Conservation (phyloP, 2,113 vertebrate genomes). For the Trinectes maculatus region DNA sequence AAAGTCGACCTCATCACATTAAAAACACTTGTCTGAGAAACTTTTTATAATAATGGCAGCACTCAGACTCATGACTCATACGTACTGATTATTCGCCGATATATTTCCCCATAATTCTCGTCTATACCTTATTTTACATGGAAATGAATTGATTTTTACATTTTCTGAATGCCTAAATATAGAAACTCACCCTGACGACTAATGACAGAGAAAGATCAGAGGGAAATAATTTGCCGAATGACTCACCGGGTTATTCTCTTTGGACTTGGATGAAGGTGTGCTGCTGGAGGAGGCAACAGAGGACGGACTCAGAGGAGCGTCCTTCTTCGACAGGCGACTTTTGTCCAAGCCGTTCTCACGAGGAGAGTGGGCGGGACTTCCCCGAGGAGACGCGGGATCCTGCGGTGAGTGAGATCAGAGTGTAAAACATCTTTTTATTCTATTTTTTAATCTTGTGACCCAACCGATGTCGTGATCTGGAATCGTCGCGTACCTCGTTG, state of each 20-base stretch:
- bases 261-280: slow-evolving; percentile 96
- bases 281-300: slow-evolving; percentile 95
- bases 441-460: neutral
- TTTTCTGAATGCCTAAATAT: slow-evolving; percentile 24
- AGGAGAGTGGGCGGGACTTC: slow-evolving; percentile 92
- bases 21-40: no score
- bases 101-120: neutral
- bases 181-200: slow-evolving; percentile 22
- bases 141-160: no score
- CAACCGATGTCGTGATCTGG: rapidly evolving
- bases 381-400: slow-evolving; percentile 90
- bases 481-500: slow-evolving; percentile 86
- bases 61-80: no score
- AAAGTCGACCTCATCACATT: no score
- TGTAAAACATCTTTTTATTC: neutral
- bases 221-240: slow-evolving; percentile 17
- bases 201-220: slow-evolving; percentile 38
- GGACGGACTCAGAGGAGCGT: slow-evolving; percentile 92
- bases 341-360: slow-evolving; percentile 95
- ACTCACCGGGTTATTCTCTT: slow-evolving; percentile 90
- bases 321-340: slow-evolving; percentile 88
- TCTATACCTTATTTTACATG: neutral
- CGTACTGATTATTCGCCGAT: no score
- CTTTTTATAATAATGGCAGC: neutral
- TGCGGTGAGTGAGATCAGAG: slow-evolving; percentile 50